A percentile compares a stretch with the other conserved stretches of the same genome.
Conservation (phyloP, 2,888 invertebrate species). For the Nezara viridula region DNA sequence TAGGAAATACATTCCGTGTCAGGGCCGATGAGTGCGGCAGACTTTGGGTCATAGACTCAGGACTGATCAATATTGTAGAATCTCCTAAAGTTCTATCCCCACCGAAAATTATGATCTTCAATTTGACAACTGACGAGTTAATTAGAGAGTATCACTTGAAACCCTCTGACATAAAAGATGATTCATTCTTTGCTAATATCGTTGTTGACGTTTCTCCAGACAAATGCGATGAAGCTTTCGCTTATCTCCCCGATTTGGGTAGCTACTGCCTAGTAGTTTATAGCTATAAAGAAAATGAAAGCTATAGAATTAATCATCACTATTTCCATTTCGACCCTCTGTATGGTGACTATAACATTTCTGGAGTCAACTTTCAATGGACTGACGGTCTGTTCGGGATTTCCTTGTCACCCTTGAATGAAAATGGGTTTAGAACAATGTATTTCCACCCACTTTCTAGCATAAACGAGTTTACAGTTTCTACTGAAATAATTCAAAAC, state of each 20-base stretch:
- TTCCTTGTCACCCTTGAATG: slow-evolving; percentile 75
- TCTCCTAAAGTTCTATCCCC: slow-evolving; percentile 75
- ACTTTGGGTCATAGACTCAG: slow-evolving; percentile 86
- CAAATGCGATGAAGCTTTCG: slow-evolving; percentile 82
- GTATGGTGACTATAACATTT: slow-evolving; percentile 80
- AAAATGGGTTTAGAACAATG: slow-evolving; percentile 72
- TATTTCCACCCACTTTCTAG: slow-evolving; percentile 89
- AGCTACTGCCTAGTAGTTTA: slow-evolving; percentile 84
- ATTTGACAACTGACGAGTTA: slow-evolving; percentile 81
- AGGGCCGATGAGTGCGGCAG: slow-evolving; percentile 82
- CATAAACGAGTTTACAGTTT: slow-evolving; percentile 83
- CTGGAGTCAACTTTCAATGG: slow-evolving; percentile 85
- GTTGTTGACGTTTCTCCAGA: slow-evolving; percentile 79
- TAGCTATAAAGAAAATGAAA: slow-evolving; percentile 79
- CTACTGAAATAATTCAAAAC: slow-evolving; percentile 80
- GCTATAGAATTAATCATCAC: slow-evolving; percentile 85
- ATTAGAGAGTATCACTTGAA: slow-evolving; percentile 80
- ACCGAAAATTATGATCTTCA: slow-evolving; percentile 79
- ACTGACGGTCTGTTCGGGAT: slow-evolving; percentile 86
- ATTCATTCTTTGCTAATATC: slow-evolving; percentile 86
- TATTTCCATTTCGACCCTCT: slow-evolving; percentile 81
- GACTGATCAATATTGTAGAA: slow-evolving; percentile 77
- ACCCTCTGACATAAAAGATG: slow-evolving; percentile 77
- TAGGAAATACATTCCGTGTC: slow-evolving; percentile 81
- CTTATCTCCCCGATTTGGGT: slow-evolving; percentile 81